Conservation (phyloP, 2,113 vertebrate genomes). For the Mormyrus iriodes region DNA sequence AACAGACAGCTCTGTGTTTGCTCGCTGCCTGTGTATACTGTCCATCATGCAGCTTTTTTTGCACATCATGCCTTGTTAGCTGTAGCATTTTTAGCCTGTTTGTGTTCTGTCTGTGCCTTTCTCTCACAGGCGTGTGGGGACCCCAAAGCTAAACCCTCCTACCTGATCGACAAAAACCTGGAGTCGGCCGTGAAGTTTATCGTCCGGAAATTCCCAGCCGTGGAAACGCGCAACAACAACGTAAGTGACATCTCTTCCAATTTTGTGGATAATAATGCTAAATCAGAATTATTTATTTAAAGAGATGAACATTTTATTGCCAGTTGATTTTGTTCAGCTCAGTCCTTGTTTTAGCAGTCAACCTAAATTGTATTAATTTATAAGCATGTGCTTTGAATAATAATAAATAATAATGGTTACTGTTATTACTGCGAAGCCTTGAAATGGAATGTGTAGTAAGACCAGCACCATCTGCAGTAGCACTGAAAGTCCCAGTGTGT, state of each 20-base stretch:
- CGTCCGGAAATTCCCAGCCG: conserved; percentile 93
- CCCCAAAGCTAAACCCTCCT: conserved; percentile 97
- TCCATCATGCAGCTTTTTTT: background rate
- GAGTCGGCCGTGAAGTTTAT: conserved; percentile 99
- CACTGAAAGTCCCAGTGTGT: background rate
- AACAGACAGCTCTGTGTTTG: conserved; percentile 29
- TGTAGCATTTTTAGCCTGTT: conserved; percentile 53
- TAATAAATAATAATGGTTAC: conserved; percentile 1
- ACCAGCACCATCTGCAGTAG: background rate
- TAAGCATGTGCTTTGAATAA: background rate
- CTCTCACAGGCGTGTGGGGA: conserved; percentile 86
- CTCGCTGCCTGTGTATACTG: background rate
- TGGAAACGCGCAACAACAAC: conserved; percentile 96
- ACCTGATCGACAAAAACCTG: conserved; percentile 96
- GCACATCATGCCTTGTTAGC: background rate
- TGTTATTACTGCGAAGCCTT: background rate
- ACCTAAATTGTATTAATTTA: background rate
- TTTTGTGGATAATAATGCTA: background rate
- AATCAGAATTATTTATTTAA: too few species aligned
- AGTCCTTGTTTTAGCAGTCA: background rate
- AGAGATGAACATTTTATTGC: background rate
- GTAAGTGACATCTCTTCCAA: conserved; percentile 65
- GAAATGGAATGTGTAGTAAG: background rate
- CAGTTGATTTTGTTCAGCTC: background rate
- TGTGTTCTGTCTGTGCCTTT: conserved; percentile 45